Evolutionary conservation across 1,140 invertebrate genomes (phyloP).

Genomic region (Drosophila grimshawi): DNA sequence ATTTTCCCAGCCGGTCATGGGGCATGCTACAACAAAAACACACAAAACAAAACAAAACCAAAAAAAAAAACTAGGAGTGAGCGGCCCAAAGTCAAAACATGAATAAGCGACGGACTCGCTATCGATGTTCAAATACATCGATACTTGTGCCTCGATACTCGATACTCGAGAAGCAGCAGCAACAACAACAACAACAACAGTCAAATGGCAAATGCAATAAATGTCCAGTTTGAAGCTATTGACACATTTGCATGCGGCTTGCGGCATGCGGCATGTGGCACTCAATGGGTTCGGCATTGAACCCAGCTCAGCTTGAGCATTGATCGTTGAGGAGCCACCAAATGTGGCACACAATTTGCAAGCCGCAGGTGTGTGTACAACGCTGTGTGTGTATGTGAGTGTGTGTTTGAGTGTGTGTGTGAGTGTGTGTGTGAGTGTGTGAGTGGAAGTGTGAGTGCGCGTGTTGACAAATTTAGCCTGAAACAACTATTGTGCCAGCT

Average conservation of each 20-base stretch:
- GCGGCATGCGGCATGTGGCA: constrained; percentile 9
- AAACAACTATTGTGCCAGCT: constrained; percentile 8
- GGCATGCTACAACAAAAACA: constrained; percentile 36
- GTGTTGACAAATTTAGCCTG: constrained; percentile 22
- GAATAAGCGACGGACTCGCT: constrained; percentile 26
- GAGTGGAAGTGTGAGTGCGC: neutral
- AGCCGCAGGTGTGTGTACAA: constrained; percentile 34
- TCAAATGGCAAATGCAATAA: constrained; percentile 70
- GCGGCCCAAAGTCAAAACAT: constrained; percentile 52
- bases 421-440: neutral
- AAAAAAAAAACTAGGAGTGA: constrained; percentile 40
- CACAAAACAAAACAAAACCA: neutral
- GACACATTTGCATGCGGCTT: constrained; percentile 72
- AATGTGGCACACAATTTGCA: constrained; percentile 38
- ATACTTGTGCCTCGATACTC: constrained; percentile 38
- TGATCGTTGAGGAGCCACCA: constrained; percentile 10
- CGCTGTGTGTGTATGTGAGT: constrained; percentile 17
- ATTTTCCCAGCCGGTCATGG: constrained; percentile 56
- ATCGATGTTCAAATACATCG: constrained; percentile 31
- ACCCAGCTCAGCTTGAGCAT: constrained; percentile 11
- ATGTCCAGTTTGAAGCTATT: constrained; percentile 77
- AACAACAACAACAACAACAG: constrained; percentile 38
- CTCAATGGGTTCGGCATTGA: constrained; percentile 41
- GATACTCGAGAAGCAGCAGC: constrained; percentile 29
- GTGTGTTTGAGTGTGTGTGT: constrained; percentile 11